These are phyloP conservation scores for Ectemnius cavifrons DNA, from an alignment of 2,888 invertebrate species.

Conservation along the genomic window DNA sequence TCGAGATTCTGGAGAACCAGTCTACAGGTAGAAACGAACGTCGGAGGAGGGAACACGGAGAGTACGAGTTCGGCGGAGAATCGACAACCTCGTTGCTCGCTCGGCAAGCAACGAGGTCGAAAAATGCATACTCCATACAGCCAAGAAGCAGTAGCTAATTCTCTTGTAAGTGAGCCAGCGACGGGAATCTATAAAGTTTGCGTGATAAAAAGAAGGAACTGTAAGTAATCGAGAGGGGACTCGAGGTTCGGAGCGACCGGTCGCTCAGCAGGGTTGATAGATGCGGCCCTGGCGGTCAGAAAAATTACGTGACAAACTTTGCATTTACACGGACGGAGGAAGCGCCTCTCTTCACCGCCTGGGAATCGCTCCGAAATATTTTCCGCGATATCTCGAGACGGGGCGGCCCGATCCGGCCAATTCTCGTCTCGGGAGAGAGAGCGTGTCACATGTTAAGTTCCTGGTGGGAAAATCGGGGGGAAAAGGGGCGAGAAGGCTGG, in stretches of 20 bases:
- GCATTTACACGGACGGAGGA: constrained; percentile 70
- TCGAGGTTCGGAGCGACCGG: no score
- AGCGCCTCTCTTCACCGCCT: constrained; percentile 62
- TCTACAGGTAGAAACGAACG: no score
- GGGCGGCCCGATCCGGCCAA: constrained; percentile 38
- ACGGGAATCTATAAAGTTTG: no score
- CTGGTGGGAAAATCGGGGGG: constrained; percentile 56
- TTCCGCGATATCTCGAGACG: constrained; percentile 64
- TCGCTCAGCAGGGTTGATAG: constrained; percentile 62
- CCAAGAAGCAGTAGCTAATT: no score
- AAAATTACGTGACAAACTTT: constrained; percentile 76
- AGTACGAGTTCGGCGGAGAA: no score
- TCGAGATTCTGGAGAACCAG: no score
- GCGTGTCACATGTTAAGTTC: constrained; percentile 54
- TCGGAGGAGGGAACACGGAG: neutral
- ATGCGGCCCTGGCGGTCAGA: constrained; percentile 71
- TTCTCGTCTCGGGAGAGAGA: constrained; percentile 51
- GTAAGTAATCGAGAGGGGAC: no score
- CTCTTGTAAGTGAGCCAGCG: no score
- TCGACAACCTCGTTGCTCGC: no score
- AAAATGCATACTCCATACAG: no score
- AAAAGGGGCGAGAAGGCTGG: constrained; percentile 33
- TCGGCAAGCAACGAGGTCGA: neutral
- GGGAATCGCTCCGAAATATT: constrained; percentile 68
- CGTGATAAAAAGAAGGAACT: no score